A percentile compares a stretch with the other conserved stretches of the same genome.
These are phyloP conservation scores for Drosophila pectinifera DNA, from an alignment of 1,140 invertebrate genomes.

Conservation along the genomic window DNA sequence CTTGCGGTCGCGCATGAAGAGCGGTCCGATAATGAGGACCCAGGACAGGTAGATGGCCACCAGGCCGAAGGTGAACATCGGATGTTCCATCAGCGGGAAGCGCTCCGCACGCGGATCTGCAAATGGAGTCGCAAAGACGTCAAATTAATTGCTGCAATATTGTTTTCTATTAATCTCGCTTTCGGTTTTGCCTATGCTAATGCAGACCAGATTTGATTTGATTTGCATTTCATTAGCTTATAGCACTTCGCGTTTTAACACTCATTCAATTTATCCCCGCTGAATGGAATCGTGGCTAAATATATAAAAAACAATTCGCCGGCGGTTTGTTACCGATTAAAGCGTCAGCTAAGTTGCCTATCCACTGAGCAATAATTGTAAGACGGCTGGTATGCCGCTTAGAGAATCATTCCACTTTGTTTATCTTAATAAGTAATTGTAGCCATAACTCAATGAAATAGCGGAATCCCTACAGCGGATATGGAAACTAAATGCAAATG, in stretches of 20 bases:
- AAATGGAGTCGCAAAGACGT: conserved; percentile 68
- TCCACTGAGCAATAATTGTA: conserved; percentile 31
- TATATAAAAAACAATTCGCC: conserved; percentile 35
- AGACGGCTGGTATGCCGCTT: conserved; percentile 10
- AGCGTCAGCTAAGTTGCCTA: conserved; percentile 16
- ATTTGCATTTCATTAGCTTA: conserved; percentile 63
- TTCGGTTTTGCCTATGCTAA: conserved; percentile 29
- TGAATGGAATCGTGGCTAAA: conserved; percentile 71
- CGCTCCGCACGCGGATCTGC: conserved; percentile 94
- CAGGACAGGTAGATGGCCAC: conserved; percentile 92
- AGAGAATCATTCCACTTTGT: conserved; percentile 25
- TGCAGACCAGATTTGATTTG: conserved; percentile 18
- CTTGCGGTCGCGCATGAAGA: conserved; percentile 94
- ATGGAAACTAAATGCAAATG: conserved; percentile 8
- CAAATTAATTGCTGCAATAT: conserved; percentile 25
- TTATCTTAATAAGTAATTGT: conserved; percentile 18
- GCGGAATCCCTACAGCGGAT: conserved; percentile 31
- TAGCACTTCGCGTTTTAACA: conserved; percentile 47
- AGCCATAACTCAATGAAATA: conserved; percentile 4
- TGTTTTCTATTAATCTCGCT: conserved; percentile 16
- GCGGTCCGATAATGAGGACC: conserved; percentile 92
- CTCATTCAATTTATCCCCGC: conserved; percentile 39
- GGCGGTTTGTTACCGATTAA: conserved; percentile 37
- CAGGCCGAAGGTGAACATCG: conserved; percentile 93
- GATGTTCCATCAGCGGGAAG: conserved; percentile 96